phyloP scores from a whole-genome alignment of 2,888 invertebrate genomes.

The Epicampocera succincta region DNA sequence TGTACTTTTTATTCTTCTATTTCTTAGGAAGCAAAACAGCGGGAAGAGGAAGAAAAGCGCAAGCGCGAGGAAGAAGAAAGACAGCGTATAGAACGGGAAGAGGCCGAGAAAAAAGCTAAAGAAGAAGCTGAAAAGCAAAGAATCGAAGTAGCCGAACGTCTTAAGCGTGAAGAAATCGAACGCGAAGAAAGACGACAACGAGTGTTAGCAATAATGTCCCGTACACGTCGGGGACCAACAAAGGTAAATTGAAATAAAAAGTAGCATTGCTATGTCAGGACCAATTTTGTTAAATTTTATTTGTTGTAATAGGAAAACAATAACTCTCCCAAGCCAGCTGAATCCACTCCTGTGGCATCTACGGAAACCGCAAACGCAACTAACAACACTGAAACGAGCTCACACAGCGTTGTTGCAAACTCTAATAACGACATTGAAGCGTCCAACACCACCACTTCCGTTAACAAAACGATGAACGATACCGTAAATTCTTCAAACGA shows the following conservation, averaged over 20 bases:
- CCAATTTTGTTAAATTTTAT: neutral
- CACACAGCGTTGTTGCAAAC: slow-evolving; percentile 57
- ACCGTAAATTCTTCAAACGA: slow-evolving; percentile 50
- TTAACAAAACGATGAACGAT: slow-evolving; percentile 62
- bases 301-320: slow-evolving; percentile 63
- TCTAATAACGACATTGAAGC: slow-evolving; percentile 48
- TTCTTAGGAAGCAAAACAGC: slow-evolving; percentile 86
- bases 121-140: slow-evolving; percentile 93
- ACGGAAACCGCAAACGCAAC: slow-evolving; percentile 56
- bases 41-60: slow-evolving; percentile 90
- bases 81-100: slow-evolving; percentile 87
- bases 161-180: slow-evolving; percentile 94
- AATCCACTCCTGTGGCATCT: slow-evolving; percentile 33
- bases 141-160: slow-evolving; percentile 90
- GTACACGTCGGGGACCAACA: slow-evolving; percentile 85
- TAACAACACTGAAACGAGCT: slow-evolving; percentile 29
- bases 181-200: slow-evolving; percentile 92
- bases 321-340: slow-evolving; percentile 67
- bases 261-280: neutral
- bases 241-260: slow-evolving; percentile 74
- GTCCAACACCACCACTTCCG: slow-evolving; percentile 36
- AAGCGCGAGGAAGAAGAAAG: slow-evolving; percentile 86
- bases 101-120: slow-evolving; percentile 89
- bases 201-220: slow-evolving; percentile 95
- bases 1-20: too few relatives aligned